Conservation (phyloP, 2,113 vertebrate species). For the Charina bottae region DNA sequence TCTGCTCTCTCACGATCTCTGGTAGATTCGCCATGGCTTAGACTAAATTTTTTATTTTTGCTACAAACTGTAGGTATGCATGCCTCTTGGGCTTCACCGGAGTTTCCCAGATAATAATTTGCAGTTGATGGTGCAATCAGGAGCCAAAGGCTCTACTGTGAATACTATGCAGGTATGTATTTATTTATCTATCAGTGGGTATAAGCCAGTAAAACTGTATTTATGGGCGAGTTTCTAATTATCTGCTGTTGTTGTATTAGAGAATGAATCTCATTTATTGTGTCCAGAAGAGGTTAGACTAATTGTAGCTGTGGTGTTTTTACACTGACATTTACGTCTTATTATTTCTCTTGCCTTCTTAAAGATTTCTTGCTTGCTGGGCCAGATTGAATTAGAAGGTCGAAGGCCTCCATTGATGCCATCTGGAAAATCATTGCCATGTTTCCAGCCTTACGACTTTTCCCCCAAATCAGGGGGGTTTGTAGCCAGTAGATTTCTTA, state of each 20-base stretch:
- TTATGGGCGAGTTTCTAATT: not conserved
- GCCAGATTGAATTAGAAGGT: conserved; percentile 97
- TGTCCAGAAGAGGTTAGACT: fast-evolving
- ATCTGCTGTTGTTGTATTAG: not conserved
- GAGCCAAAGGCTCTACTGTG: conserved; percentile 96
- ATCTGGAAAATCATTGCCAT: conserved; percentile 94
- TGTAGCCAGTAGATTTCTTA: conserved; percentile 94
- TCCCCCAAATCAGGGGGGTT: conserved; percentile 91
- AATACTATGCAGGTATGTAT: conserved; percentile 94
- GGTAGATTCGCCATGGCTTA: not conserved
- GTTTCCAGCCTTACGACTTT: conserved; percentile 92
- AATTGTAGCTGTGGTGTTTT: not conserved
- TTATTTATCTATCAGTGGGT: not conserved
- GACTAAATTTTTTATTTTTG: not conserved
- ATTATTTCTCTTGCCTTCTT: not conserved
- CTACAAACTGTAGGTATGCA: conserved; percentile 82
- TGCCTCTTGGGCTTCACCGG: conserved; percentile 92
- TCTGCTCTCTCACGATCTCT: not conserved
- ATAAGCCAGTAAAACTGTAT: not conserved
- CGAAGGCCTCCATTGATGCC: conserved; percentile 95
- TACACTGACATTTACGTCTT: not conserved
- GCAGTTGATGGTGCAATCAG: conserved; percentile 97
- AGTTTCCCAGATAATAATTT: conserved; percentile 96
- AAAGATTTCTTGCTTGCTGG: conserved; percentile 95
- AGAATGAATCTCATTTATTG: not conserved